phyloP scores from a whole-genome alignment of 2,888 invertebrate genomes.

The Philaethria dido region DNA sequence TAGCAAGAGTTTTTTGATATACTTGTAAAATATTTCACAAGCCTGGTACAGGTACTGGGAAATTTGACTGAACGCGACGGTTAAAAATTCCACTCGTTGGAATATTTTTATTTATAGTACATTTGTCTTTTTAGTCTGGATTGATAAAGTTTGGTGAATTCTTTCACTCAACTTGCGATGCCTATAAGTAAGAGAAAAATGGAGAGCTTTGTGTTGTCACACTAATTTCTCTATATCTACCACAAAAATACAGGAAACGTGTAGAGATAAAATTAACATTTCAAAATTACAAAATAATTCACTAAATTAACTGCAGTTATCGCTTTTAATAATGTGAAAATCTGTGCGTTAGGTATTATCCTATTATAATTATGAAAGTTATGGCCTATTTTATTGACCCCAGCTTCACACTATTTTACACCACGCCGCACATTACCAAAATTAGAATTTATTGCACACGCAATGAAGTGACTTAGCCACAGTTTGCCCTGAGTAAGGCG shows the following conservation, averaged over 20 bases:
- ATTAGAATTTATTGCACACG: slow-evolving; percentile 69
- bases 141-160: background rate
- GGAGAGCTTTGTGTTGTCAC: background rate
- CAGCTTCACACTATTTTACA: slow-evolving; percentile 43
- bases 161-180: background rate
- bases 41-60: background rate
- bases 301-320: slow-evolving; percentile 30
- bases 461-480: slow-evolving; percentile 79
- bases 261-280: background rate
- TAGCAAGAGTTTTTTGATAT: background rate
- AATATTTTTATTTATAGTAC: background rate
- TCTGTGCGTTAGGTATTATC: slow-evolving; percentile 37
- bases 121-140: background rate
- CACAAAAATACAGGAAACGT: background rate
- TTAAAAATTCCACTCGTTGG: background rate
- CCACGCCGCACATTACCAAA: slow-evolving; percentile 60
- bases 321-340: slow-evolving; percentile 36
- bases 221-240: background rate
- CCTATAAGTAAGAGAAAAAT: background rate
- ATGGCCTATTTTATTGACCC: slow-evolving; percentile 44
- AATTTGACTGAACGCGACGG: background rate
- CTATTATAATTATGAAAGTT: slow-evolving; percentile 42
- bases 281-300: slow-evolving; percentile 22
- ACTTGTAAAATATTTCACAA: slow-evolving; percentile 3
- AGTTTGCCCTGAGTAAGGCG: slow-evolving; percentile 65